These are phyloP conservation scores for Erebia epiphron DNA, from an alignment of 2,888 invertebrate genomes.

Conservation along the genomic window DNA sequence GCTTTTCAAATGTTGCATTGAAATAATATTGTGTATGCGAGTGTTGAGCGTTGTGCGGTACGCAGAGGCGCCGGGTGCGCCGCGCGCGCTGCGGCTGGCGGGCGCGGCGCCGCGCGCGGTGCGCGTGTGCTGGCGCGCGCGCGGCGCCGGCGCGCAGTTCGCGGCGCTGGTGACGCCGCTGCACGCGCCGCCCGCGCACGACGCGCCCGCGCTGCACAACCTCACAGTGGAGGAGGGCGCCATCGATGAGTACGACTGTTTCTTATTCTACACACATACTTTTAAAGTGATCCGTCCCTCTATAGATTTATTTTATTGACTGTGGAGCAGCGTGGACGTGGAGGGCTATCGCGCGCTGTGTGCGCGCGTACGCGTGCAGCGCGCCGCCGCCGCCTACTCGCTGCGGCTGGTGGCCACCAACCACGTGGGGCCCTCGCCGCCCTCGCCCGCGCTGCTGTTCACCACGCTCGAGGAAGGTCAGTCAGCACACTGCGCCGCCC, in stretches of 20 bases:
- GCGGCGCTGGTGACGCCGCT: conserved; percentile 55
- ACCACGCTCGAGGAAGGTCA: conserved; percentile 89
- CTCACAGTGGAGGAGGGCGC: conserved; percentile 50
- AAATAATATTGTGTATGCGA: no score
- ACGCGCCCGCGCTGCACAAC: conserved; percentile 49
- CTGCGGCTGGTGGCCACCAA: conserved; percentile 87
- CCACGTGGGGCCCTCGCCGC: conserved; percentile 87
- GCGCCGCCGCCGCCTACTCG: conserved; percentile 87
- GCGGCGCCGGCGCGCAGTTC: conserved; percentile 42
- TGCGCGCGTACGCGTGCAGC: conserved; percentile 75
- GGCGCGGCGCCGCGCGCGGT: conserved; percentile 84
- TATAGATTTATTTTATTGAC: no score
- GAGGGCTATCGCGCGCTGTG: neutral
- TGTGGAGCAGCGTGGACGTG: neutral
- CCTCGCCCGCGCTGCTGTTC: conserved; percentile 85
- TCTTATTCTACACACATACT: neutral
- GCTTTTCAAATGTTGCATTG: no score
- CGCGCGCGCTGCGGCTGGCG: conserved; percentile 81
- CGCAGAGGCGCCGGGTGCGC: conserved; percentile 89
- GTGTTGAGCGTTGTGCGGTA: neutral
- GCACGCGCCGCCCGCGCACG: conserved; percentile 48
- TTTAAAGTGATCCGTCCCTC: no score
- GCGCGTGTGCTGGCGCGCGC: conserved; percentile 80
- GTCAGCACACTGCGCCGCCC: conserved; percentile 53
- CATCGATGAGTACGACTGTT: conserved; percentile 44